Conservation (phyloP, 2,797 vertebrate species). For the Lacerta viridis region DNA sequence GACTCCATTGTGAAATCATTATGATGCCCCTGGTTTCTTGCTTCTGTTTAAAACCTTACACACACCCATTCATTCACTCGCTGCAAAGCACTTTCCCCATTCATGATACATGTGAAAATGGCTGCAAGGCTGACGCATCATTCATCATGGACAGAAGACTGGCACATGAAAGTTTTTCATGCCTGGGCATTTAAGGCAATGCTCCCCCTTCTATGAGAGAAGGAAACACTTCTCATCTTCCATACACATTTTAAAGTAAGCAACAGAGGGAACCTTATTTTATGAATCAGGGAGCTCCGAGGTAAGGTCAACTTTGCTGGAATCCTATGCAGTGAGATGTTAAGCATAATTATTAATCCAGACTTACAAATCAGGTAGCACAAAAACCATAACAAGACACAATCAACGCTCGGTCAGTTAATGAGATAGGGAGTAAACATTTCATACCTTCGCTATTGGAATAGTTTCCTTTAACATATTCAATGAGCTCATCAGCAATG, state of each 20-base stretch:
- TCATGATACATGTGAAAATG: neutral
- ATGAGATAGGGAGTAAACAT: neutral
- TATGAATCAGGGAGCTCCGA: neutral
- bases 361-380: neutral
- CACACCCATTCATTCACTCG: neutral
- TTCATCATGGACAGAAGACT: neutral
- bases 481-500: constrained; percentile 85
- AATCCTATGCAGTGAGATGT: neutral
- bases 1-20: neutral
- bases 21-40: neutral
- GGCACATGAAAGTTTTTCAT: no score
- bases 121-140: neutral
- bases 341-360: neutral
- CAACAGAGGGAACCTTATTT: neutral
- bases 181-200: neutral
- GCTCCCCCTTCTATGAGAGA: neutral
- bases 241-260: neutral
- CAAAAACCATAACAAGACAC: neutral
- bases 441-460: constrained; percentile 90
- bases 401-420: neutral
- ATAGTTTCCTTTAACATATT: constrained; percentile 85
- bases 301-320: neutral
- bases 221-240: no score
- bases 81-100: neutral
- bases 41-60: neutral